Conservation (phyloP, 1,140 invertebrate species). For the Lucilia sericata region DNA sequence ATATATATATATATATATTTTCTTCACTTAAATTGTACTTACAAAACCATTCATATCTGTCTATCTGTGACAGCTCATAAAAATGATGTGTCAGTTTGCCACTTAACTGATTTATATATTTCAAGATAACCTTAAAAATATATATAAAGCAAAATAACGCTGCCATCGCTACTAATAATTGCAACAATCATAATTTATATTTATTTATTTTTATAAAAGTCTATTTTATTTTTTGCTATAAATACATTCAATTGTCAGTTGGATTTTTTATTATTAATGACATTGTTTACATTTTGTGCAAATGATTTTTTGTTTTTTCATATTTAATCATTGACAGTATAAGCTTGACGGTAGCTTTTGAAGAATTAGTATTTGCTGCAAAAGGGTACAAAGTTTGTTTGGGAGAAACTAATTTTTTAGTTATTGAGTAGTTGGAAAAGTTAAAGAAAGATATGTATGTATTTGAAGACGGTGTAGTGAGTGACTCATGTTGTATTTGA, state of each 20-base stretch:
- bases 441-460: too few relatives aligned
- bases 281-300: conserved; percentile 7
- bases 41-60: conserved; percentile 12
- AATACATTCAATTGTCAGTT: conserved; percentile 12
- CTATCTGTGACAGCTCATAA: conserved; percentile 24
- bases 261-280: conserved; percentile 35
- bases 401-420: too few relatives aligned
- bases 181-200: conserved; percentile 42
- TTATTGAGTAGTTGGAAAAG: too few relatives aligned
- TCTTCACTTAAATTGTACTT: too few relatives aligned
- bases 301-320: neutral
- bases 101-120: conserved; percentile 43
- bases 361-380: neutral
- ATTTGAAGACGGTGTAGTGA: too few relatives aligned
- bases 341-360: conserved; percentile 8
- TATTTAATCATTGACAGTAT: neutral
- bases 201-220: conserved; percentile 19
- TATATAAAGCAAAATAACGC: neutral
- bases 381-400: too few relatives aligned
- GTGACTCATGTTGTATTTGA: too few relatives aligned
- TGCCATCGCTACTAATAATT: conserved; percentile 34
- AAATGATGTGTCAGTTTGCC: conserved; percentile 34
- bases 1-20: conserved; percentile 1
- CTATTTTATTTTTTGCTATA: neutral
- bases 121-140: conserved; percentile 32